A percentile compares a stretch with the other conserved stretches of the same genome.
Evolutionary conservation across 2,113 vertebrate species (phyloP).

Genomic region (Oncorhynchus gorbuscha): DNA sequence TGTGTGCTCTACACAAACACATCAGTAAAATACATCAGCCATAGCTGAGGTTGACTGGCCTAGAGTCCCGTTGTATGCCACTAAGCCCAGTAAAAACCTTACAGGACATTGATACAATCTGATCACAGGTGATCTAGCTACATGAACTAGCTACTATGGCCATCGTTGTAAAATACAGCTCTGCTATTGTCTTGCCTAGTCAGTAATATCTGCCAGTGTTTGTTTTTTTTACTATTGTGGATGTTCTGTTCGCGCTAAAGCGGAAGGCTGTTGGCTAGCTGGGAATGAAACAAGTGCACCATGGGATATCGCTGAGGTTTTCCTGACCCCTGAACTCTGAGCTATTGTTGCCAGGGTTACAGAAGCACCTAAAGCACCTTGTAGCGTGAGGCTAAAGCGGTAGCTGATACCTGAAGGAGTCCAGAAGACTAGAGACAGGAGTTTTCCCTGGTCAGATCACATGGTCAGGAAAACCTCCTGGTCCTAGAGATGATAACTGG

Average conservation of each 20-base stretch:
- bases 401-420: no score
- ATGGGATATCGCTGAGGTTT: conserved; percentile 57
- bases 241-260: not conserved
- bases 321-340: conserved; percentile 40
- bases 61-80: conserved; percentile 47
- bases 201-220: no score
- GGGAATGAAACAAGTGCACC: conserved; percentile 53
- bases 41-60: conserved; percentile 25
- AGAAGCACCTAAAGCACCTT: conserved; percentile 38
- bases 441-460: no score
- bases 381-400: not conserved
- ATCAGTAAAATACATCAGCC: conserved; percentile 16
- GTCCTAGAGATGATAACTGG: no score
- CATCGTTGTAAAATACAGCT: no score
- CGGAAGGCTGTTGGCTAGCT: conserved; percentile 53
- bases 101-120: no score
- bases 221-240: not conserved
- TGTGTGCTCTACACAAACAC: conserved; percentile 5
- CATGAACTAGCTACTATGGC: no score
- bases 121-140: no score
- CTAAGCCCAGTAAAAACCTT: conserved; percentile 6
- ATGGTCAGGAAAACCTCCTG: no score
- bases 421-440: no score
- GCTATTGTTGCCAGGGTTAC: conserved; percentile 38
- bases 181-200: no score